Percentiles rank a stretch among this genome's conserved stretches.
Evolutionary conservation across 2,113 vertebrate genomes (phyloP).

Genomic region (Bombycilla garrulus): DNA sequence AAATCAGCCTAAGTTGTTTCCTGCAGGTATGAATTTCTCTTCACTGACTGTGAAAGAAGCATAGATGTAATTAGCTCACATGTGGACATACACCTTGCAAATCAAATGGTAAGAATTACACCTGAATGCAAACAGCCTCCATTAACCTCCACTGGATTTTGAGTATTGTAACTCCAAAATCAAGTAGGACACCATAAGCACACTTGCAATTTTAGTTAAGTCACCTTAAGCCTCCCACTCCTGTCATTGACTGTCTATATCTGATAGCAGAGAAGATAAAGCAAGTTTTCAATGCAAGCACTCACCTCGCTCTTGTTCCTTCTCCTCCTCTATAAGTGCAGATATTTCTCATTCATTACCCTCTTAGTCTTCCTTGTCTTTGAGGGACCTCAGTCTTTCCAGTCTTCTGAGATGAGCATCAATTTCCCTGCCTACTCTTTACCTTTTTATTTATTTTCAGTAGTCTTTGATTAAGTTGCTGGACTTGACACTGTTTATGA

Average conservation of each 20-base stretch:
- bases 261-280: background rate
- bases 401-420: background rate
- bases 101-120: background rate
- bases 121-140: background rate
- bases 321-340: background rate
- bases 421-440: background rate
- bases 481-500: background rate
- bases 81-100: background rate
- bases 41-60: background rate
- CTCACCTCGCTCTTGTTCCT: fast-evolving
- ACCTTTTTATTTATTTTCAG: background rate
- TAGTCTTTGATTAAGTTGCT: background rate
- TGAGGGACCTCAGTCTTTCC: background rate
- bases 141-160: background rate
- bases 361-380: background rate
- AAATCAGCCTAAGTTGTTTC: background rate
- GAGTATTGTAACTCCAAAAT: background rate
- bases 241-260: background rate
- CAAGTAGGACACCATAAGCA: background rate
- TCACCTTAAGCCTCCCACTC: background rate
- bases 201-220: background rate
- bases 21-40: background rate
- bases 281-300: background rate
- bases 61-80: background rate
- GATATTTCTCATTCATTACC: background rate